Base-by-base conservation (phyloP, 2,113 vertebrate species). In the Chionis minor region DNA sequence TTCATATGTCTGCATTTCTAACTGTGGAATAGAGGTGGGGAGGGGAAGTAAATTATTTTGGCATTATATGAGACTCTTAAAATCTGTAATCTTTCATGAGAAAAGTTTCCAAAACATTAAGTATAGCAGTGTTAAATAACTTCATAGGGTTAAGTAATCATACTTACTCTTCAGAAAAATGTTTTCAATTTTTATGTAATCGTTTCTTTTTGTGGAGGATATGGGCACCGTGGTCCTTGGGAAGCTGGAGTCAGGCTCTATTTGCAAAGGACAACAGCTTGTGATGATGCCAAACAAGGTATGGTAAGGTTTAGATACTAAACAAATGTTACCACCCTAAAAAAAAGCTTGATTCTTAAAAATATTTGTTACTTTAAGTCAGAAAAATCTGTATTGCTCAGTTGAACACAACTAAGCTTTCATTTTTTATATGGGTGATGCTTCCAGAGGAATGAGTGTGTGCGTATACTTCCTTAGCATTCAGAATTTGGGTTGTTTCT, bases 241-340 rank as follows among this genome's bases (percentile, higher is more conserved):
- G 71, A 99, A 99, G 97, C 98, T 99, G 97, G 99, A 99, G 98
- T 99, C 99, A 0, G 99, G 99, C 83, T 99, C 98, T 72, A 99
- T 99, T 98, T 98, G 98, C 97, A 99, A 99, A 99, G 99, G 99
- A 91, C 99, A 99, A 71, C 99, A 99, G 96, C 99, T 99, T 78
- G 98, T 99, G 81, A 99, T 99, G 99, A 99, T 99, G 99, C 99
- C 99, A 95, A 99, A 99, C 98, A 99, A 99, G 99, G 99, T 99
- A 97, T 97, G 97, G 45, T 38, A 33, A 47, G 7, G 58, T 42
- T 81, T 73, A 71, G 21, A 30, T 81, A 27, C 10, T 62, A 44
- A 40, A 6, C 32, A 63, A 65, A 58, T 27, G 2, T 33, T 44
- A 32, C 24, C 63, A 22, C 15, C 11, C 30, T 83, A 56, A 47